A percentile compares a stretch with the other conserved stretches of the same genome.
Conservation (phyloP, 2,113 vertebrate species). For the Abramis brama region DNA sequence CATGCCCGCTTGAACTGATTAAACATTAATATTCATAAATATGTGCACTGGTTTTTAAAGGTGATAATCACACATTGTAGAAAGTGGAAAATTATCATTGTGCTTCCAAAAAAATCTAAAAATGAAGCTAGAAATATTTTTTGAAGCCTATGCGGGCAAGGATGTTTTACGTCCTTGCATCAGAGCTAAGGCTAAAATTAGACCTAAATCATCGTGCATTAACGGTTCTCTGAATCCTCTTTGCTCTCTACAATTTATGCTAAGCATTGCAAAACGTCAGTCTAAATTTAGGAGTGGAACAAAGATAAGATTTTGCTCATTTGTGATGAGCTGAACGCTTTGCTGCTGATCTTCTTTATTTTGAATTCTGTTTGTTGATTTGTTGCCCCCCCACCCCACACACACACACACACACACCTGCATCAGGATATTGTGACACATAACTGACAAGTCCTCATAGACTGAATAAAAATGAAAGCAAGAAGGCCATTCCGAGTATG, state of each 20-base stretch:
- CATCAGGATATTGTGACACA: conserved; percentile 57
- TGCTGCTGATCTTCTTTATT: conserved; percentile 63
- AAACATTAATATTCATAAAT: conserved; percentile 42
- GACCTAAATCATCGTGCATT: conserved; percentile 63
- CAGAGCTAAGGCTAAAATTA: conserved; percentile 57
- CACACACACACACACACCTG: conserved; percentile 44
- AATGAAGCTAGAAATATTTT: background rate
- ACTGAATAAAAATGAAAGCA: conserved; percentile 11
- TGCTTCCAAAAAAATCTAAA: conserved; percentile 12
- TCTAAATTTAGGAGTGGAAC: conserved; percentile 73
- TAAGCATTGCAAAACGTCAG: conserved; percentile 70
- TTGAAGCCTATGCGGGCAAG: background rate
- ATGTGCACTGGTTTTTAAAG: conserved; percentile 6
- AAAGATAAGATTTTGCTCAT: conserved; percentile 68
- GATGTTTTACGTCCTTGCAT: conserved; percentile 31
- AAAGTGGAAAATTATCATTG: background rate
- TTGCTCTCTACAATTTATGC: conserved; percentile 70
- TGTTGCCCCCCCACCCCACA: conserved; percentile 55
- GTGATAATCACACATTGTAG: background rate
- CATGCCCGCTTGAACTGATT: conserved; percentile 16
- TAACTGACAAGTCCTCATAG: conserved; percentile 43
- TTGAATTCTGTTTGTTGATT: conserved; percentile 65
- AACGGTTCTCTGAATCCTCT: conserved; percentile 62
- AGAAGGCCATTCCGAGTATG: background rate
- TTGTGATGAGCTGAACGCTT: conserved; percentile 63